These are phyloP conservation scores for Coccyzus lansbergi DNA, from an alignment of 2,797 vertebrate genomes.

Conservation along the genomic window DNA sequence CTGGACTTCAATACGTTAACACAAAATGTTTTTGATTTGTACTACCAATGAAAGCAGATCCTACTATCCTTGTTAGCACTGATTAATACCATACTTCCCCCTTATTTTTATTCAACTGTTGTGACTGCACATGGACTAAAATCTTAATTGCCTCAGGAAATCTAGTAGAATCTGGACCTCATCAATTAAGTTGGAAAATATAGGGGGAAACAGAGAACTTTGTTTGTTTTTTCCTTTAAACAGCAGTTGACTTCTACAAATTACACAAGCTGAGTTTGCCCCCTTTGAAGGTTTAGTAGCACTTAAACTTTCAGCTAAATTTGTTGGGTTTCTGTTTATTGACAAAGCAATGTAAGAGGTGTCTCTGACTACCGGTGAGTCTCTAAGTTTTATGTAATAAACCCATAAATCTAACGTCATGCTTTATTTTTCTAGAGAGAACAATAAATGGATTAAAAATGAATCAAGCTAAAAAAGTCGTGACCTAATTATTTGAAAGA, in stretches of 20 bases:
- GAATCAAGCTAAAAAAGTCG: neutral
- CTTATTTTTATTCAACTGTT: neutral
- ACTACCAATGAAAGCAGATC: neutral
- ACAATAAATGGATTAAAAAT: neutral
- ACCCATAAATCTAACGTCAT: neutral
- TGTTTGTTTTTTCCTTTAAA: neutral
- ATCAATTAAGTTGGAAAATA: neutral
- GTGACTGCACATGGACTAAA: neutral
- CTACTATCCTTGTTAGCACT: neutral
- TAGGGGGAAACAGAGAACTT: neutral
- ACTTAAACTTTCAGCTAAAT: neutral
- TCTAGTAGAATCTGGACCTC: neutral
- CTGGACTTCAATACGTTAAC: neutral
- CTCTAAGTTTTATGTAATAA: neutral
- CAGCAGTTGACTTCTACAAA: neutral
- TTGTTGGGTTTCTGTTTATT: neutral
- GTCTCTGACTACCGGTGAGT: neutral
- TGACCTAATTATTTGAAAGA: neutral
- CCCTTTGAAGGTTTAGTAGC: rapidly evolving
- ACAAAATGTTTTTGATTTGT: neutral
- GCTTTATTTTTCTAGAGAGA: neutral
- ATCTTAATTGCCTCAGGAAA: rapidly evolving
- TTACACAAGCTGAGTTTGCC: neutral
- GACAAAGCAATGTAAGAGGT: neutral
- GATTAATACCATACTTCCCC: neutral